These are phyloP conservation scores for Polydesmus complanatus DNA, from an alignment of 2,888 invertebrate species.

Conservation along the genomic window DNA sequence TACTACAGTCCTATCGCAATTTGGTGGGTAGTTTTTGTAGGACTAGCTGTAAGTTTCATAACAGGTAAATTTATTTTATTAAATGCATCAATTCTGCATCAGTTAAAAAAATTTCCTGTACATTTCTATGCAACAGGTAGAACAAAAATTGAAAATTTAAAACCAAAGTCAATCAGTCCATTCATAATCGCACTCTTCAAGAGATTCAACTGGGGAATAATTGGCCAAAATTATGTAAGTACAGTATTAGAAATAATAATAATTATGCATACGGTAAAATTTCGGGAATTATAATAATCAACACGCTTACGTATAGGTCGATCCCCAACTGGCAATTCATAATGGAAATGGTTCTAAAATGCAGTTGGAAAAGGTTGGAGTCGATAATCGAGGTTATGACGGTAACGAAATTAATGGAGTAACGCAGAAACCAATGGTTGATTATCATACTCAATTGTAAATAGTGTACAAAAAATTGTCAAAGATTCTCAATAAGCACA, in stretches of 20 bases:
- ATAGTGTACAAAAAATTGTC: no score
- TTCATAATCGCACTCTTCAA: not conserved
- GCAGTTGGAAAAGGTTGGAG: not conserved
- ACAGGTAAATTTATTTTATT: conserved; percentile 4
- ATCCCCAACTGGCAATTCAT: no score
- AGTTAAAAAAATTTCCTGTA: not conserved
- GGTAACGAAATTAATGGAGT: not conserved
- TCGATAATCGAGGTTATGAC: not conserved
- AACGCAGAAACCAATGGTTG: no score
- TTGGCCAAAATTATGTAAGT: not conserved
- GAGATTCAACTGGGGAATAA: not conserved
- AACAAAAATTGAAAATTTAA: not conserved
- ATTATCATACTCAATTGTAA: no score
- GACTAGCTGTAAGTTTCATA: conserved; percentile 5
- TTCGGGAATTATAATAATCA: no score
- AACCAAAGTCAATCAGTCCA: not conserved
- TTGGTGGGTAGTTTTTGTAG: conserved; percentile 6
- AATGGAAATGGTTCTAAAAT: not conserved
- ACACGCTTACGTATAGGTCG: no score
- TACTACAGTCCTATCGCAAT: conserved; percentile 13
- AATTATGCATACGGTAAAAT: no score
- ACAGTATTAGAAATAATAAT: no score
- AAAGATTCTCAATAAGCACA: no score
- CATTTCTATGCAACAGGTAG: not conserved
- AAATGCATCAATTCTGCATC: not conserved